These are phyloP conservation scores for Gracilinanus agilis DNA, from an alignment of 2,113 vertebrate genomes.

Conservation along the genomic window DNA sequence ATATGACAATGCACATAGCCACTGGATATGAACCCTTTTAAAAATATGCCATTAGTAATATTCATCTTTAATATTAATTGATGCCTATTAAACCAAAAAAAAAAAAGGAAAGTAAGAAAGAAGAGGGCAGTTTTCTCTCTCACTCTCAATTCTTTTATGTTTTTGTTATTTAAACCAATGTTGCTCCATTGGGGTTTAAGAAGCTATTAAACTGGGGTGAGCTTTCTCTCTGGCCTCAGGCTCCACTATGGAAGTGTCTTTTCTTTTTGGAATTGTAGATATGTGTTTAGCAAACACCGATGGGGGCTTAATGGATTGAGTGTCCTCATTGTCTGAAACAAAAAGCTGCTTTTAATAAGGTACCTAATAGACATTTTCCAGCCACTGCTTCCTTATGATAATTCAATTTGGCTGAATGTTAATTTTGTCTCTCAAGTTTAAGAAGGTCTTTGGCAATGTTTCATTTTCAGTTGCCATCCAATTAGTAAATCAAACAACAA, in stretches of 20 bases:
- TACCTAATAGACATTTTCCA: constrained; percentile 53
- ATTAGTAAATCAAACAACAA: background rate
- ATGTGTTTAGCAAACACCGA: constrained; percentile 54
- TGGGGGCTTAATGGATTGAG: constrained; percentile 52
- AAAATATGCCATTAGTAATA: constrained; percentile 38
- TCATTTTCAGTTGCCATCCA: constrained; percentile 1
- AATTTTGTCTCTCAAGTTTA: constrained; percentile 62
- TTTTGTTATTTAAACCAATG: constrained; percentile 58
- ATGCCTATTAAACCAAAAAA: constrained; percentile 6
- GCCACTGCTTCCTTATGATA: constrained; percentile 45
- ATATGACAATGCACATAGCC: constrained; percentile 50
- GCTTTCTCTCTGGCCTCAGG: constrained; percentile 42
- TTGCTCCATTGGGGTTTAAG: constrained; percentile 14
- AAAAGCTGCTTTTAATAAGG: constrained; percentile 61
- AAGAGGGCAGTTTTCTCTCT: background rate
- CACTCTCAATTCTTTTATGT: constrained; percentile 45
- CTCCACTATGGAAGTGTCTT: constrained; percentile 24
- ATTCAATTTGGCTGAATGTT: constrained; percentile 53
- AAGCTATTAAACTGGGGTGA: constrained; percentile 26
- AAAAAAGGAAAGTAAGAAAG: constrained; percentile 31
- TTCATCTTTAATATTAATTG: constrained; percentile 23
- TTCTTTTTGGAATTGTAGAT: constrained; percentile 54
- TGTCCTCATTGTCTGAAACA: constrained; percentile 44
- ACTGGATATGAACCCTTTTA: background rate
- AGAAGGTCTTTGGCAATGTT: background rate